Evolutionary conservation across 2,113 vertebrate genomes (phyloP).

Genomic region (Theristicus caerulescens): DNA sequence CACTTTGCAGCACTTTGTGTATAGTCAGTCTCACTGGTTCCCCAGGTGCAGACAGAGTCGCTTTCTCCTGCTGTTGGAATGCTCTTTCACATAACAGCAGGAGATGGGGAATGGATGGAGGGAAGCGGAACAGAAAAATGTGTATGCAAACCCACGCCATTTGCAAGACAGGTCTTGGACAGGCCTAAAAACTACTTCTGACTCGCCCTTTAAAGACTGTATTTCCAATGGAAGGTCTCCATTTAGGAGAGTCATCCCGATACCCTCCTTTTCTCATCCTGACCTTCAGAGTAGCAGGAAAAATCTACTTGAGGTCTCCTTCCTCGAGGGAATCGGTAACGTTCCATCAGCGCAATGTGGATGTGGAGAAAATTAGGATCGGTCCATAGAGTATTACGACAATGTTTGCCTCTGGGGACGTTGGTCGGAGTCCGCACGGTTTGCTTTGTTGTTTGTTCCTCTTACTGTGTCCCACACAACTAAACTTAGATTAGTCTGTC

Average conservation of each 20-base stretch:
- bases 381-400: background rate
- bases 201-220: background rate
- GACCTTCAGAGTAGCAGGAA: background rate
- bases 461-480: background rate
- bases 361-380: background rate
- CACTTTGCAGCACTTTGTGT: slow-evolving; percentile 64
- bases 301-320: background rate
- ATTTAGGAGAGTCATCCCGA: background rate
- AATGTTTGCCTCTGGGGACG: background rate
- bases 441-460: background rate
- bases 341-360: background rate
- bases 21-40: slow-evolving; percentile 29
- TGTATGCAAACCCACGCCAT: background rate
- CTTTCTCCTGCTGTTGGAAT: background rate
- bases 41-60: background rate
- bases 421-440: background rate
- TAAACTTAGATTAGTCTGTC: background rate
- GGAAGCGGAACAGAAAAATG: background rate
- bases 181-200: background rate
- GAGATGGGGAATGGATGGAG: background rate
- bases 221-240: background rate
- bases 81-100: background rate
- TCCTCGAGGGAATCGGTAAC: background rate
- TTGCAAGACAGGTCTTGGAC: background rate
- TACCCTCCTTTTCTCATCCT: background rate